phyloP scores from a whole-genome alignment of 2,797 vertebrate species.

The Gymnodraco acuticeps region DNA sequence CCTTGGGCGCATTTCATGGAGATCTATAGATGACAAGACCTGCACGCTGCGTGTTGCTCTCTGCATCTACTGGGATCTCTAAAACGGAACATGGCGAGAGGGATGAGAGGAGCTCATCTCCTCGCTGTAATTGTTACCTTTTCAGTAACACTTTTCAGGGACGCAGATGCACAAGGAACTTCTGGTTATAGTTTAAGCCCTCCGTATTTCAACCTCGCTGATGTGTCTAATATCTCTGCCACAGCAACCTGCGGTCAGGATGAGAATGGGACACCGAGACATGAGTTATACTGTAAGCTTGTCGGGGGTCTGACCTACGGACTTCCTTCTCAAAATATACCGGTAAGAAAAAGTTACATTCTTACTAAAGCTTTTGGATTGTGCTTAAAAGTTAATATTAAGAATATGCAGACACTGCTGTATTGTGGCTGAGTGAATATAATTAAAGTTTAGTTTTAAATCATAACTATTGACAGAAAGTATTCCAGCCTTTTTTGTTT shows the following conservation, averaged over 20 bases:
- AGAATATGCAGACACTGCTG: neutral
- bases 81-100: slow-evolving; percentile 78
- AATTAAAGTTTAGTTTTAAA: neutral
- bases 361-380: neutral
- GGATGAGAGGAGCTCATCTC: slow-evolving; percentile 66
- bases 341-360: slow-evolving; percentile 82
- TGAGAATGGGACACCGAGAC: slow-evolving; percentile 70
- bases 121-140: slow-evolving; percentile 48
- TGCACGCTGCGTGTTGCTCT: slow-evolving; percentile 64
- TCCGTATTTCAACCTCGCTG: slow-evolving; percentile 93
- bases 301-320: slow-evolving; percentile 89
- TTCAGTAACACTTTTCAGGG: slow-evolving; percentile 45
- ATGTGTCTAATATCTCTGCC: slow-evolving; percentile 85
- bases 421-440: neutral
- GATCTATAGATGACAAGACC: slow-evolving; percentile 70
- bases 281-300: slow-evolving; percentile 93
- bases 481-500: neutral
- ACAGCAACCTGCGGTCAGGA: slow-evolving; percentile 94
- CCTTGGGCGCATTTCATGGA: slow-evolving; percentile 61
- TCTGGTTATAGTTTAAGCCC: slow-evolving; percentile 87
- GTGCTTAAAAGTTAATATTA: neutral
- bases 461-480: neutral
- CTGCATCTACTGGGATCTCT: slow-evolving; percentile 71
- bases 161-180: slow-evolving; percentile 58
- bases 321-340: slow-evolving; percentile 85